These are phyloP conservation scores for Cheilosia variabilis DNA, from an alignment of 2,888 invertebrate species.

Conservation along the genomic window DNA sequence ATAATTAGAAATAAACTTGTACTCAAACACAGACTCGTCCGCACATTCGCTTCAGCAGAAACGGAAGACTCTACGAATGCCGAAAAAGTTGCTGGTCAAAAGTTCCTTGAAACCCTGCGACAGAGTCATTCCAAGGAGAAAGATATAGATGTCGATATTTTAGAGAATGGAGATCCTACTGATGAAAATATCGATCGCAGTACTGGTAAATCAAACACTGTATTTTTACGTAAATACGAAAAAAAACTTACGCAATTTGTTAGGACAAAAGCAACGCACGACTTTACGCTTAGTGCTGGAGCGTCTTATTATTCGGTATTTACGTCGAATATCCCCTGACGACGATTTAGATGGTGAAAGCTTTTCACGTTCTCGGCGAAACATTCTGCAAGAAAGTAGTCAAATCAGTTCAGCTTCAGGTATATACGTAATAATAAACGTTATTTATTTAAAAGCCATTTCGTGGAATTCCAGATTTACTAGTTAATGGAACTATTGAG, in stretches of 20 bases:
- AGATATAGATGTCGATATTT: slow-evolving; percentile 54
- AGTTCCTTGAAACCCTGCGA: slow-evolving; percentile 77
- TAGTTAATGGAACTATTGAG: slow-evolving; percentile 42
- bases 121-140: slow-evolving; percentile 71
- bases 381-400: slow-evolving; percentile 2
- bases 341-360: slow-evolving; percentile 65
- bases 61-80: slow-evolving; percentile 60
- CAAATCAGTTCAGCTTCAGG: slow-evolving; percentile 7
- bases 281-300: slow-evolving; percentile 77
- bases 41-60: slow-evolving; percentile 55
- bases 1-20: background rate
- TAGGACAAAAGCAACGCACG: slow-evolving; percentile 68
- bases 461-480: background rate
- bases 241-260: background rate
- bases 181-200: slow-evolving; percentile 8
- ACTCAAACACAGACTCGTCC: slow-evolving; percentile 44
- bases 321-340: slow-evolving; percentile 76
- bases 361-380: slow-evolving; percentile 50
- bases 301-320: slow-evolving; percentile 77
- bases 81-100: slow-evolving; percentile 77
- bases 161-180: slow-evolving; percentile 29
- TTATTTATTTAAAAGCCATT: background rate
- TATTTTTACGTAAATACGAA: background rate
- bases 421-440: background rate
- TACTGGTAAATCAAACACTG: background rate